phyloP scores from a whole-genome alignment of 2,113 vertebrate genomes.

The Hydrochoerus hydrochaeris region DNA sequence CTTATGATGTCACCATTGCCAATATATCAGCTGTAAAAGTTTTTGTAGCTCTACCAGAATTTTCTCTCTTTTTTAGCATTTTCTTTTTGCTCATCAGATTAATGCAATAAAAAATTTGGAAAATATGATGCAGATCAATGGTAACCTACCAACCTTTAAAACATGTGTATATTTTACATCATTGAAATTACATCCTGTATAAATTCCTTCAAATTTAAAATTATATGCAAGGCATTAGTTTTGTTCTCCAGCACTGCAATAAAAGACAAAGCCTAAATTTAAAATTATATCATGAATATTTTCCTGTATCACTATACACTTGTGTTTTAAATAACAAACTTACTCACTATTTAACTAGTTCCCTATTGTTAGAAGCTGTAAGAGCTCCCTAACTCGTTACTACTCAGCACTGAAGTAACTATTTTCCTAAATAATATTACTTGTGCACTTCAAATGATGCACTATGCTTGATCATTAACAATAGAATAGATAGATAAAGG shows the following conservation, averaged over 20 bases:
- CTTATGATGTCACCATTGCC: not conserved
- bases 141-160: not conserved
- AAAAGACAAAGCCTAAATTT: not conserved
- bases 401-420: not conserved
- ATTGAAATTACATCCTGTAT: conserved; percentile 17
- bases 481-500: not conserved
- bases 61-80: not conserved
- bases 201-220: not conserved
- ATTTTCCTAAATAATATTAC: not conserved
- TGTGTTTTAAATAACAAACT: conserved; percentile 12
- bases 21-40: not conserved
- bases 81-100: conserved; percentile 19
- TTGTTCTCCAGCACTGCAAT: not conserved
- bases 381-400: not conserved
- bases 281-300: not conserved
- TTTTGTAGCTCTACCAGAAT: not conserved
- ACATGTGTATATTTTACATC: not conserved
- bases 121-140: not conserved
- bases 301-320: not conserved
- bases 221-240: not conserved
- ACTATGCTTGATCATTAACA: not conserved
- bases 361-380: not conserved
- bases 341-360: not conserved
- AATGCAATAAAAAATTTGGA: not conserved
- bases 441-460: not conserved